Base-by-base conservation (phyloP, 2,113 vertebrate species). In the Scolopax mira region DNA sequence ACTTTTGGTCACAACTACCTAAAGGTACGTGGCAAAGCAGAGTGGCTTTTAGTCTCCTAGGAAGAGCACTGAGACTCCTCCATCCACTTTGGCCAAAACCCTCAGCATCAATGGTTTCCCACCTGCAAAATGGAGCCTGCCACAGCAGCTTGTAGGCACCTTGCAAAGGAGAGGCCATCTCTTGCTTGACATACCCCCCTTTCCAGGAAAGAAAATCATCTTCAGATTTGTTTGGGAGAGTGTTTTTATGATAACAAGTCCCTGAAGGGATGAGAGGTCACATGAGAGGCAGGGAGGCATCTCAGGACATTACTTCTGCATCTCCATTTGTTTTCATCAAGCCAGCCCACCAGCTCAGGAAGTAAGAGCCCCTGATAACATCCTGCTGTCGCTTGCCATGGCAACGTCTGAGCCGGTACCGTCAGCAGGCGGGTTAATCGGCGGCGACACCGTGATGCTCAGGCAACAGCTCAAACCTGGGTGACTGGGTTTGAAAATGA, bases 371-470 rank as follows among this genome's bases (percentile, higher is more conserved):
- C 27, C 69, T 51, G 30, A 42, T 7, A 37, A 39, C 69, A 80
- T 65, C 65, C 30, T 33, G 8, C 30, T 15, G 33, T 42, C 5
- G 1, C 79, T 85, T 65, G 49, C 79, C 78, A 61, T 87, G 85
- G 88, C 72, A 91, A 87, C 13, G 22, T 64, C 35, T 60, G 49
- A 51, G 60, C 35, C 44, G 22, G 72, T 4, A 7, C 31, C 3
- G 3, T 19, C 48, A 84, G 69, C 75, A 57, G 37, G 13, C 1
- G 3, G 17, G 19, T 60, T 37, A n/a, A 54, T 41, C 28, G 5
- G 13, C 0, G 1, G 5, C 65, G 55, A 61, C 1, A 3, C 39
- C 3, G 9, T 21, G 51, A 46, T 42, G 49, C 31, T 77, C 78
- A 16, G 11, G 19, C 54, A 30, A 35, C 24, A 62, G 54, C 70